Base-by-base conservation (phyloP, 2,113 vertebrate genomes). In the Petrocephalus microphthalmus region DNA sequence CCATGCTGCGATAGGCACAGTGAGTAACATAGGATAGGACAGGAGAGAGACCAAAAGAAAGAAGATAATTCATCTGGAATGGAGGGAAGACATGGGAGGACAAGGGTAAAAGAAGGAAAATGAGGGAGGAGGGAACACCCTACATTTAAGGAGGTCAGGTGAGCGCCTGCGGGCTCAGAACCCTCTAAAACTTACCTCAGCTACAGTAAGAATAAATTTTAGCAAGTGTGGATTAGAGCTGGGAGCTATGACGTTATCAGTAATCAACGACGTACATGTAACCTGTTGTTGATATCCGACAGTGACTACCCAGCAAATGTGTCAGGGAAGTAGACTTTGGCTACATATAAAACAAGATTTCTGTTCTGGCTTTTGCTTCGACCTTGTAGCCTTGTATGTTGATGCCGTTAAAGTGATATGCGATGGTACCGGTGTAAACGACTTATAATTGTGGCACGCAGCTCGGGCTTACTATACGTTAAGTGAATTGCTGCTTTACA, bases 171-270 rank as follows among this genome's bases (percentile, higher is more conserved):
- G 17, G 42, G n/a, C 37, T 83, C 20, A 15, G 29, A 60, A 53
- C n/a, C 74, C 49, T 22, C 56, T 74, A 71, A 47, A 78, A 92
- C 93, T 93, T 92, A 92, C 91, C 91, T 92, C 89, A 84, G 52
- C 84, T 85, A 85, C 1, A 7, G 25, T 33, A 54, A 85, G 29
- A 49, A 51, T 52, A 84, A n/a, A 84, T n/a, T 15, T 7, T 84
- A 52, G 49, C 49, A 29, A 83, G 37, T 83, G 37, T 1, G 47
- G 51, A 29, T 84, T 29, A 53, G 83, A 84, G n/a, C n/a, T 53
- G 74, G 74, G 74, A 15, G 19, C 25, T 13, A 60, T 2, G 42
- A 42, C 3, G 42, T n/a, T n/a, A 25, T 29, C 60, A 29, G 25
- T 29, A 64, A 67, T 29, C 60, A 25, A 25, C 2, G 7, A 64